phyloP scores from a whole-genome alignment of 2,888 invertebrate species.

The Parnassius mnemosyne region DNA sequence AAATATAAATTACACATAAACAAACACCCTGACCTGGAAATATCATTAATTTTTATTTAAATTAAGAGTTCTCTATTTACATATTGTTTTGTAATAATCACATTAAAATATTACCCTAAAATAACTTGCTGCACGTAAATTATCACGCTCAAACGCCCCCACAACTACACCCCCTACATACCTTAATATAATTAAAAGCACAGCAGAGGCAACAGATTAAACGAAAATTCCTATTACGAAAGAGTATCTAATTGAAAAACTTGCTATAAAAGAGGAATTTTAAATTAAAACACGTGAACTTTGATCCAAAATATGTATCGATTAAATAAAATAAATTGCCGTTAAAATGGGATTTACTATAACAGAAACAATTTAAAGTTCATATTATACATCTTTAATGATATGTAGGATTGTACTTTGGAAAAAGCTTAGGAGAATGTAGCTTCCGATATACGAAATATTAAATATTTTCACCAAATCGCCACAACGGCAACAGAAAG shows the following conservation, averaged over 20 bases:
- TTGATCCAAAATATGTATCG: not conserved
- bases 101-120: slow-evolving; percentile 25
- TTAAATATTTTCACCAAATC: no score
- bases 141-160: slow-evolving; percentile 24
- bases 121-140: slow-evolving; percentile 23
- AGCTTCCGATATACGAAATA: no score
- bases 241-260: slow-evolving; percentile 27
- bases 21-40: no score
- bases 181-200: slow-evolving; percentile 26
- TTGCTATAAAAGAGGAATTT: slow-evolving; percentile 24
- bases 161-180: slow-evolving; percentile 23
- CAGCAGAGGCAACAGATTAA: slow-evolving; percentile 25
- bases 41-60: not conserved
- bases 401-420: no score
- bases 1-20: no score
- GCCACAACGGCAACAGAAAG: no score
- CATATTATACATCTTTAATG: no score
- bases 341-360: no score
- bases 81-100: slow-evolving; percentile 18
- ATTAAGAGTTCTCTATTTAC: slow-evolving; percentile 10
- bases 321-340: no score
- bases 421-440: no score
- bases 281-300: slow-evolving; percentile 25
- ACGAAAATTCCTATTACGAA: slow-evolving; percentile 27
- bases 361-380: no score